A percentile compares a stretch with the other conserved stretches of the same genome.
Conservation (phyloP, 2,888 invertebrate species). For the Pyrocoelia pectoralis region DNA sequence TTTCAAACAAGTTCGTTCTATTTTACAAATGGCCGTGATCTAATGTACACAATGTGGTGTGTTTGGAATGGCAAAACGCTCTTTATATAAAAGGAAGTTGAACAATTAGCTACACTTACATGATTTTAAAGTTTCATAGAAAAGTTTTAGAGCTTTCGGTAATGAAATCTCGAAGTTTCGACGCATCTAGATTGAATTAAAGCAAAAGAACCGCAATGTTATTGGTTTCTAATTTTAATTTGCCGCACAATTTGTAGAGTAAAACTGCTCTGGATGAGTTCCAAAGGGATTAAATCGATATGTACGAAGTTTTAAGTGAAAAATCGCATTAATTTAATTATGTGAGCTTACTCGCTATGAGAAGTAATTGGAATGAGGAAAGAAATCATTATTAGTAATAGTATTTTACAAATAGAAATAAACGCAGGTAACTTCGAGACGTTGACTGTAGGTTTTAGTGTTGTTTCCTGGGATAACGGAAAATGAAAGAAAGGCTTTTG, state of each 20-base stretch:
- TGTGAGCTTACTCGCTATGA: neutral
- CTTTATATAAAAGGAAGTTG: slow-evolving; percentile 17
- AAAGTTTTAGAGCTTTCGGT: neutral
- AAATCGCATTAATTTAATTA: slow-evolving; percentile 1
- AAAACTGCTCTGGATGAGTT: slow-evolving; percentile 12
- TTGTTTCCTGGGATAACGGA: slow-evolving; percentile 33
- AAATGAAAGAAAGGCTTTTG: slow-evolving; percentile 26
- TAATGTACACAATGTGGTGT: slow-evolving; percentile 22
- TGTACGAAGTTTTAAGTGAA: slow-evolving; percentile 2
- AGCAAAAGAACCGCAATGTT: no score
- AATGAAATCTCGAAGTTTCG: neutral
- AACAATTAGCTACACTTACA: slow-evolving; percentile 23
- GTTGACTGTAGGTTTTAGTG: slow-evolving; percentile 28
- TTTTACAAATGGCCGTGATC: slow-evolving; percentile 32
- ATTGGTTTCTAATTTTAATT: no score
- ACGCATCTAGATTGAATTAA: no score
- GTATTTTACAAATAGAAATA: slow-evolving; percentile 14
- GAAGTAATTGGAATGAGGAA: slow-evolving; percentile 2
- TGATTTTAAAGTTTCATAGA: slow-evolving; percentile 13
- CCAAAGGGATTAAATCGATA: slow-evolving; percentile 24
- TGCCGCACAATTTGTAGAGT: neutral
- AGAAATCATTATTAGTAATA: slow-evolving; percentile 24
- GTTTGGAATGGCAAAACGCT: slow-evolving; percentile 27
- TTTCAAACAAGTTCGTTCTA: slow-evolving; percentile 33
- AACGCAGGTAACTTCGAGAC: slow-evolving; percentile 17